These are phyloP conservation scores for Pantherophis guttatus DNA, from an alignment of 2,113 vertebrate genomes.

Conservation along the genomic window DNA sequence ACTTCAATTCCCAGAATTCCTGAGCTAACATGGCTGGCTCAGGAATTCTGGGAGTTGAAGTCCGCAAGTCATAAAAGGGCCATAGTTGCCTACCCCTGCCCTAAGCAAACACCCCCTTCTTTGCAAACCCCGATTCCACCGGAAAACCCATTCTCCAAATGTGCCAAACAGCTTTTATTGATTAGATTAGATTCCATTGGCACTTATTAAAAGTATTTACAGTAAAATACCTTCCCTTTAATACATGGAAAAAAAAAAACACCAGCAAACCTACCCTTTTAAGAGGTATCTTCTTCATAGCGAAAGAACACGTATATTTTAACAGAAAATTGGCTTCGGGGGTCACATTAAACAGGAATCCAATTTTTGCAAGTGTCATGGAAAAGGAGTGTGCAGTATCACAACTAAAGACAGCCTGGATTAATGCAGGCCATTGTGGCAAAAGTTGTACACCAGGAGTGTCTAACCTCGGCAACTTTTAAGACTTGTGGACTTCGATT, in stretches of 20 bases:
- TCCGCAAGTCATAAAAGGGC: too few species aligned
- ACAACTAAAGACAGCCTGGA: not conserved
- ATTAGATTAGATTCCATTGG: conserved; percentile 17
- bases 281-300: not conserved
- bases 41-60: too few species aligned
- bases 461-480: not conserved
- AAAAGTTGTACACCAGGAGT: not conserved
- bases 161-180: conserved; percentile 54
- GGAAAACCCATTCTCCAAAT: not conserved
- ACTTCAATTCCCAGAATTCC: too few species aligned
- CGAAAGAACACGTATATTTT: not conserved
- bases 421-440: not conserved
- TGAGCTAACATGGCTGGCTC: too few species aligned
- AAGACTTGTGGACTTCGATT: not conserved
- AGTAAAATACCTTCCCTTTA: conserved; percentile 42
- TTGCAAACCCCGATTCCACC: not conserved
- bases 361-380: not conserved
- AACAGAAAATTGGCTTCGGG: not conserved
- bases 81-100: too few species aligned
- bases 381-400: not conserved
- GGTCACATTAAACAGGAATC: fast-evolving
- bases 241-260: conserved; percentile 36
- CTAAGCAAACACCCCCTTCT: not conserved
- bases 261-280: not conserved
- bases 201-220: not conserved